Percentiles rank a stretch among this genome's conserved stretches.
These are phyloP conservation scores for Teleogryllus occipitalis DNA, from an alignment of 1,140 invertebrate genomes.

Conservation along the genomic window DNA sequence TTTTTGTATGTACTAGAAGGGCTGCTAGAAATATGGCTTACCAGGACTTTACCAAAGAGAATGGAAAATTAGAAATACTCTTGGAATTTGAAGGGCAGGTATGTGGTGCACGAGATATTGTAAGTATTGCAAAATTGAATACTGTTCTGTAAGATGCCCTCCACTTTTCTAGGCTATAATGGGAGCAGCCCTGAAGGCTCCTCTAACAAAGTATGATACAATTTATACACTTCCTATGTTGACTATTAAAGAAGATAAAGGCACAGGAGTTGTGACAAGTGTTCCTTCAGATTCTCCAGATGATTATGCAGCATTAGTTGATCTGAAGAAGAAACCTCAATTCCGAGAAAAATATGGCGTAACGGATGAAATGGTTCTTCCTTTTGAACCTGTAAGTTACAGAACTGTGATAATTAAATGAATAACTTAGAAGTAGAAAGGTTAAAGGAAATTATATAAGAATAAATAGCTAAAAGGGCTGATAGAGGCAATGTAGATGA, in stretches of 20 bases:
- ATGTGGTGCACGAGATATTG: background rate
- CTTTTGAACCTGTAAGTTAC: constrained; percentile 61
- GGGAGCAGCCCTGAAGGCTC: constrained; percentile 72
- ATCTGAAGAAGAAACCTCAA: constrained; percentile 91
- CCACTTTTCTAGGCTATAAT: constrained; percentile 51
- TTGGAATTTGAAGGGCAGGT: constrained; percentile 61
- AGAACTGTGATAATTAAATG: background rate
- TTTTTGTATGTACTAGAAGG: constrained; percentile 81
- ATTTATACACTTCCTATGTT: constrained; percentile 97
- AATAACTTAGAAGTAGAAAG: too few relatives aligned
- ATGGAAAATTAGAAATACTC: constrained; percentile 69
- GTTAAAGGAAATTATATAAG: too few relatives aligned
- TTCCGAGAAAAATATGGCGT: constrained; percentile 91
- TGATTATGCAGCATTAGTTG: constrained; percentile 90
- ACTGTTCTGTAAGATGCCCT: background rate
- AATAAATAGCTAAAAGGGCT: too few relatives aligned
- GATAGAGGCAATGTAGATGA: too few relatives aligned
- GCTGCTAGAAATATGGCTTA: constrained; percentile 93
- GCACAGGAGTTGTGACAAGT: constrained; percentile 95
- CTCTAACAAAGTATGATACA: constrained; percentile 68
- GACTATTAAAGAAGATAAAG: constrained; percentile 96
- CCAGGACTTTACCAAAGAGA: constrained; percentile 78
- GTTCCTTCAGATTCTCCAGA: constrained; percentile 98
- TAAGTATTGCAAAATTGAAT: background rate
- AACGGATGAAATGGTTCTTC: constrained; percentile 86